A percentile compares a stretch with the other conserved stretches of the same genome.
Evolutionary conservation across 2,888 invertebrate species (phyloP).

Genomic region (Plutella xylostella): DNA sequence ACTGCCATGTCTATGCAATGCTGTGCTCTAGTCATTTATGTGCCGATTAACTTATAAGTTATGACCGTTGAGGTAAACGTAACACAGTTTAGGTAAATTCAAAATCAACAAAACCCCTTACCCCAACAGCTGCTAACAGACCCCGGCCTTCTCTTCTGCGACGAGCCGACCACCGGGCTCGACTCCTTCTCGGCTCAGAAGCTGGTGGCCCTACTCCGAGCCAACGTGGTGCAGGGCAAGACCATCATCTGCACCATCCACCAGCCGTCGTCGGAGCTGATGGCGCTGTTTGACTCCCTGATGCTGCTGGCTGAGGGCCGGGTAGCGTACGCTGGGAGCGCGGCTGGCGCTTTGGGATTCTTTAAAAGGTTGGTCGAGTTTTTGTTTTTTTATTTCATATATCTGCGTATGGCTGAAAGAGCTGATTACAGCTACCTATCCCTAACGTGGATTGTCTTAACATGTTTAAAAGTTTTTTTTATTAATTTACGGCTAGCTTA

Average conservation of each 20-base stretch:
- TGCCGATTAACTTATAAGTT: too few relatives aligned
- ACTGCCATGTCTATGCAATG: too few relatives aligned
- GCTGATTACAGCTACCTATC: too few relatives aligned
- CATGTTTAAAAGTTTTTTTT: too few relatives aligned
- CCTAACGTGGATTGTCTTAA: too few relatives aligned
- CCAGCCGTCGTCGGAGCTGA: conserved; percentile 91
- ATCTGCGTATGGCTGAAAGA: too few relatives aligned
- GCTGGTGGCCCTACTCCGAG: conserved; percentile 77
- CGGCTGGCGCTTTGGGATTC: conserved; percentile 48
- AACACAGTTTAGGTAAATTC: too few relatives aligned
- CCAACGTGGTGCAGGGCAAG: conserved; percentile 80
- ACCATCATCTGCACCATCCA: conserved; percentile 95
- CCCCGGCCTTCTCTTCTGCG: conserved; percentile 92
- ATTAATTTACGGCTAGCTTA: too few relatives aligned
- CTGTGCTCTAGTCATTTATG: too few relatives aligned
- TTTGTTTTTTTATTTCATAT: too few relatives aligned
- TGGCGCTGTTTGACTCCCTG: conserved; percentile 82
- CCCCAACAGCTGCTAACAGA: conserved; percentile 81
- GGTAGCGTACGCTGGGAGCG: conserved; percentile 85
- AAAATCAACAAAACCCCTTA: conserved; percentile 6
- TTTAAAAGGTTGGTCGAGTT: conserved; percentile 81
- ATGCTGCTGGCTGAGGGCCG: conserved; percentile 89
- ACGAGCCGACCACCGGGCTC: conserved; percentile 95
- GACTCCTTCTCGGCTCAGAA: conserved; percentile 94
- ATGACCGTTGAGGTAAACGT: too few relatives aligned